Conservation (phyloP, 2,113 vertebrate genomes). For the Amphiprion ocellaris region DNA sequence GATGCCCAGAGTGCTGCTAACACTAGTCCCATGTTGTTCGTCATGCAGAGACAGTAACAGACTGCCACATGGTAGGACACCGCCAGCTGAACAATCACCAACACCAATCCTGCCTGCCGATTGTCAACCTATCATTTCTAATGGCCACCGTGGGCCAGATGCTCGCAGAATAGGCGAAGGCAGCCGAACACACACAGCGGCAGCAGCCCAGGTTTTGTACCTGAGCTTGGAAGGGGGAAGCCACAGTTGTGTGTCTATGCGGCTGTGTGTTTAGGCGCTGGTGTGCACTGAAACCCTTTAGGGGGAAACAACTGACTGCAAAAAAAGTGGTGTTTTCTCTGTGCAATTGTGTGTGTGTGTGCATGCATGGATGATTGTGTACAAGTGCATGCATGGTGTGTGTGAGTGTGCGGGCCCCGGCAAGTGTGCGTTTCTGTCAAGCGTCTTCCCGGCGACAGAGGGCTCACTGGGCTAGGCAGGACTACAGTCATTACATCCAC, state of each 20-base stretch:
- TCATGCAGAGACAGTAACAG: constrained; percentile 74
- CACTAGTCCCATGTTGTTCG: constrained; percentile 69
- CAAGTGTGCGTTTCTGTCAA: constrained; percentile 61
- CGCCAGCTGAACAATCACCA: constrained; percentile 85
- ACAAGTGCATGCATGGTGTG: constrained; percentile 13
- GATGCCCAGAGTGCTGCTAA: constrained; percentile 58
- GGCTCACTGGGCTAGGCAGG: constrained; percentile 77
- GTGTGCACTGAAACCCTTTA: constrained; percentile 46
- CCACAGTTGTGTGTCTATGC: constrained; percentile 32
- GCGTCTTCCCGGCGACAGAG: constrained; percentile 60
- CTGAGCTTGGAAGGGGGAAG: constrained; percentile 47
- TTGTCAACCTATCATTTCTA: constrained; percentile 80
- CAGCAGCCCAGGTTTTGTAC: constrained; percentile 66
- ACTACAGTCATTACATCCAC: constrained; percentile 81
- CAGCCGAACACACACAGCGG: constrained; percentile 56
- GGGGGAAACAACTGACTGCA: constrained; percentile 44
- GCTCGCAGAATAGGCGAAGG: constrained; percentile 72
- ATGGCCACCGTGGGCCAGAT: constrained; percentile 80
- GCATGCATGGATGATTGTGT: constrained; percentile 33
- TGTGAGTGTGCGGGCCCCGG: constrained; percentile 28
- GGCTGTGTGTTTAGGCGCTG: constrained; percentile 13
- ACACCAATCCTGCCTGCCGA: constrained; percentile 80
- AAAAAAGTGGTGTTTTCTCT: constrained; percentile 13
- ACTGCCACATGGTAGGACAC: constrained; percentile 73
- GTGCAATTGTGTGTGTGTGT: constrained; percentile 45